Evolutionary conservation across 2,888 invertebrate genomes (phyloP).

Genomic region (Tetrapedia diversipes): DNA sequence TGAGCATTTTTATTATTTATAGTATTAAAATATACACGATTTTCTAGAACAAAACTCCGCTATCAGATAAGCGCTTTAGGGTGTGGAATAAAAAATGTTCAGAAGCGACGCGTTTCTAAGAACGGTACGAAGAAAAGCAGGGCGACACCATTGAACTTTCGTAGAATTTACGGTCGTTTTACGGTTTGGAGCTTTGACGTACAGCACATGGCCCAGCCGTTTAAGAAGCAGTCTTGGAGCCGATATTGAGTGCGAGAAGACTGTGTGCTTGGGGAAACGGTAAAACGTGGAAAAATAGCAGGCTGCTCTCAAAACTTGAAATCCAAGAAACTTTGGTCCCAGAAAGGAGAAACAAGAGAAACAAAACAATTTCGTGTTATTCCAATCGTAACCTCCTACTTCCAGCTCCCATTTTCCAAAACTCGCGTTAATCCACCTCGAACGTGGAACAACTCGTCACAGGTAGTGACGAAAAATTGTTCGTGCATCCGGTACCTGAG

Average conservation of each 20-base stretch:
- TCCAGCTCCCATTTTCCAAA: not conserved
- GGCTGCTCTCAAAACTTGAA: not conserved
- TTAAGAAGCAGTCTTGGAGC: slow-evolving; percentile 2
- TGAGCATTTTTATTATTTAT: too few relatives aligned
- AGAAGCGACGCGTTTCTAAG: too few relatives aligned
- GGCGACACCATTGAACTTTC: not conserved
- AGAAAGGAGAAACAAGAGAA: not conserved
- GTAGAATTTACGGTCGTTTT: slow-evolving; percentile 16
- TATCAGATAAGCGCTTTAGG: too few relatives aligned
- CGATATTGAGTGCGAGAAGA: not conserved
- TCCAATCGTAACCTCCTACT: too few relatives aligned
- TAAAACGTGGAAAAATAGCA: not conserved
- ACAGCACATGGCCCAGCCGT: slow-evolving; percentile 16
- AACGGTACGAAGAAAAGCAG: not conserved
- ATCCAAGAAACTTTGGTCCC: not conserved
- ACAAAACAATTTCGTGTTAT: too few relatives aligned
- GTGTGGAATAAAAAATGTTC: not conserved
- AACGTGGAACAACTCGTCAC: slow-evolving; percentile 8
- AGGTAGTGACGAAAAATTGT: slow-evolving; percentile 28
- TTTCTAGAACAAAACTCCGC: not conserved
- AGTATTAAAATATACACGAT: too few relatives aligned
- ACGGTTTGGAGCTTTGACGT: not conserved
- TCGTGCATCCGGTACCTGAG: not conserved
- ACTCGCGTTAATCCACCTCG: slow-evolving; percentile 12
- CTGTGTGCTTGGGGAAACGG: not conserved